Evolutionary conservation across 2,113 vertebrate species (phyloP).

Genomic region (Rhynchomys soricoides): DNA sequence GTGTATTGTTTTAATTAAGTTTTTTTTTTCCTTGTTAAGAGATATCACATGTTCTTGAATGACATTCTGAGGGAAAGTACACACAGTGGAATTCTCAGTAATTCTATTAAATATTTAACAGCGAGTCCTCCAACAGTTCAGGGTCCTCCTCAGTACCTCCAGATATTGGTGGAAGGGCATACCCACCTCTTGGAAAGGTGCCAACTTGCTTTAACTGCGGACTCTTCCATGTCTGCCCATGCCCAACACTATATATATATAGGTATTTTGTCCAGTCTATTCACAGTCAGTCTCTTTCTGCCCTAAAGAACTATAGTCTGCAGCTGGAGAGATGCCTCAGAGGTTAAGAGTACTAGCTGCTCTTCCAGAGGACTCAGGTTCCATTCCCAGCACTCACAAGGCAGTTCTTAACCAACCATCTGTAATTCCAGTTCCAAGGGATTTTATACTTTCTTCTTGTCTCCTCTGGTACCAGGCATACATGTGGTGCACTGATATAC

Average conservation of each 20-base stretch:
- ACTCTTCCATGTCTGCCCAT: not conserved
- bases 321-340: not conserved
- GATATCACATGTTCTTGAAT: not conserved
- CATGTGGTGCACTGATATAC: not conserved
- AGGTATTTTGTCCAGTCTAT: not conserved
- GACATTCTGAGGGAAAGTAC: not conserved
- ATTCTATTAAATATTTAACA: not conserved
- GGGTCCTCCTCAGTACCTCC: not conserved
- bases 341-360: not conserved
- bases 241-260: not conserved
- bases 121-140: not conserved
- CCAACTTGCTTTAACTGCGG: not conserved
- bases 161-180: not conserved
- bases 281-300: not conserved
- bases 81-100: not conserved
- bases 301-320: not conserved
- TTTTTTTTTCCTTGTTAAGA: not conserved
- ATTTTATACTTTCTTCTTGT: not conserved
- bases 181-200: not conserved
- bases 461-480: not conserved
- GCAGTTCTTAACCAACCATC: not conserved
- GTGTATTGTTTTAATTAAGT: not conserved
- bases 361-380: not conserved
- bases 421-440: not conserved
- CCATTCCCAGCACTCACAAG: not conserved